Evolutionary conservation across 1,140 invertebrate genomes (phyloP).

Genomic region (Musca vetustissima): DNA sequence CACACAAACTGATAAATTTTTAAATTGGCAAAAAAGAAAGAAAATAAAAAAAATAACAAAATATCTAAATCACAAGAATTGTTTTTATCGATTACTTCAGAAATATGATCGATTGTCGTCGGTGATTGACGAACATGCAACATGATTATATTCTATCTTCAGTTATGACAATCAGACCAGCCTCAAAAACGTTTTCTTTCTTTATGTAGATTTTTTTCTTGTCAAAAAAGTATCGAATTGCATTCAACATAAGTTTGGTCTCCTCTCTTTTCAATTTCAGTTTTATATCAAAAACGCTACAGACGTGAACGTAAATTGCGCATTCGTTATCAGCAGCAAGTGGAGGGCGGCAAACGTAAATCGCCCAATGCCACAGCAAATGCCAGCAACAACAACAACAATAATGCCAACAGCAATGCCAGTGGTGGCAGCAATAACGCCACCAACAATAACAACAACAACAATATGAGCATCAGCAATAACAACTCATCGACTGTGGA

Average conservation of each 20-base stretch:
- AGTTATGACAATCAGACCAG: too few species aligned
- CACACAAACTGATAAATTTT: not conserved
- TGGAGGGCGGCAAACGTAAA: constrained; percentile 62
- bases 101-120: constrained; percentile 14
- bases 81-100: not conserved
- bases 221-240: not conserved
- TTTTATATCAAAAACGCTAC: constrained; percentile 81
- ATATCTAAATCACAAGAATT: constrained; percentile 2
- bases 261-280: constrained; percentile 56
- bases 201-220: too few species aligned
- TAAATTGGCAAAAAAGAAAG: not conserved
- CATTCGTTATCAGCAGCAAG: constrained; percentile 78
- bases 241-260: constrained; percentile 56
- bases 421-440: constrained; percentile 4
- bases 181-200: not conserved
- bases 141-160: not conserved
- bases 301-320: constrained; percentile 82
- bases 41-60: not conserved
- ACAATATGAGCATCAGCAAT: constrained; percentile 24
- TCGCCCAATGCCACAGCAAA: constrained; percentile 54
- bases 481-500: constrained; percentile 33
- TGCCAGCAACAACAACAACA: constrained; percentile 34
- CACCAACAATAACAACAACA: constrained; percentile 26
- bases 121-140: not conserved
- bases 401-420: constrained; percentile 16